Evolutionary conservation across 2,888 invertebrate genomes (phyloP), one percentile per base, ranked within the genome.

Genomic region (Mimumesa dahlbomi): DNA sequence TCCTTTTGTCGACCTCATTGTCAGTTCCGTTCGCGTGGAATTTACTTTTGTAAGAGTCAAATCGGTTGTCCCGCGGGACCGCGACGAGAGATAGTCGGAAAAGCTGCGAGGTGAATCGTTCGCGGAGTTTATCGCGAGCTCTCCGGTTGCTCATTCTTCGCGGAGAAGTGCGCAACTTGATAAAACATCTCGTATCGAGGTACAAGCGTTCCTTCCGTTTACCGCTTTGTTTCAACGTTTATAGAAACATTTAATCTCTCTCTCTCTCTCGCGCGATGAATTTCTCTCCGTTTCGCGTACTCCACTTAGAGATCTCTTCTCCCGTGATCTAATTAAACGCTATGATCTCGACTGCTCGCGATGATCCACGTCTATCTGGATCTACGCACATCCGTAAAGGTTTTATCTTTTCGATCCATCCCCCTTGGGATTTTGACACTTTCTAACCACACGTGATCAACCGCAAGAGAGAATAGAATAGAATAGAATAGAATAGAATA

Each of bases 41-140:
- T 81, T 77, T 82, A 79, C 73, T 78, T 74, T 61, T 49, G 18
- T 31, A 61, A n/a, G 53, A 79, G 66, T 76, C 66, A 72, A 82
- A 76, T 78, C 75, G 72, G 59, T 68, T 49, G 63, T 70, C 76
- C 57, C 78, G 38, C 22, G 76, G 62, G 79, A 66, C 48, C 56
- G 21, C 48, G 31, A 63, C 31, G 16, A 42, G 54, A 72, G 73
- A 66, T 74, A 69, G 54, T 29, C 13, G 38, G 69, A 34, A n/a
- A 53, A 68, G 64, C 64, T 62, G 54, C 29, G 50, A 46, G 31
- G 38, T 22, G 59, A 63, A 70, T 66, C 65, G 73, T 66, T 73
- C 34, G 1, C 43, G 21, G 52, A 70, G 56, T 54, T 74, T 56
- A 56, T 48, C 18, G 45, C 43, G 52, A 59, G 48, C 43, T 54